Conservation (phyloP, 2,113 vertebrate genomes). For the Poecile atricapillus region DNA sequence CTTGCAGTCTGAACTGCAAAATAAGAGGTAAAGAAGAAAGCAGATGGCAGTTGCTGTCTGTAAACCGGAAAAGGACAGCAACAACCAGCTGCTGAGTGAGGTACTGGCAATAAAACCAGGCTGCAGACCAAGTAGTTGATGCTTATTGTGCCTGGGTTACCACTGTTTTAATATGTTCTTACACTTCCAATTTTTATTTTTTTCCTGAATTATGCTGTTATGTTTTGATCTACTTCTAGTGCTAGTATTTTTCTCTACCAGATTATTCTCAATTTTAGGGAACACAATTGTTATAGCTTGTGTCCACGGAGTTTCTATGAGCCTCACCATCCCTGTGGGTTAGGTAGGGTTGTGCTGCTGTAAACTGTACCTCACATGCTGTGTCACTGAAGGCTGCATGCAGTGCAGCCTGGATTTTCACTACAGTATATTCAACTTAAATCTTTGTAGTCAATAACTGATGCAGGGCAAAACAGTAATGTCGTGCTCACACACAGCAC, state of each 20-base stretch:
- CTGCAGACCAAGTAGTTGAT: background rate
- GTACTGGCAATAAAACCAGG: background rate
- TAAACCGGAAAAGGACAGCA: constrained; percentile 13
- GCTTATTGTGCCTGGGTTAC: background rate
- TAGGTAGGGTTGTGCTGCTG: background rate
- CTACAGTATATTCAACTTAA: background rate
- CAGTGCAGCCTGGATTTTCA: background rate
- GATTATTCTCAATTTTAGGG: background rate
- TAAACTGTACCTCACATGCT: background rate
- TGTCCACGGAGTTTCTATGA: background rate
- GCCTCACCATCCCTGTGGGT: background rate
- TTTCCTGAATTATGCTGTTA: background rate
- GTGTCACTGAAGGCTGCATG: background rate
- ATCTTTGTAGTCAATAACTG: background rate
- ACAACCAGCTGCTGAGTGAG: background rate
- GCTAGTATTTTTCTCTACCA: background rate
- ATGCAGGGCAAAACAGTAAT: background rate
- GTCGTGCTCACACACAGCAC: background rate
- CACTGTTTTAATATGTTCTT: background rate
- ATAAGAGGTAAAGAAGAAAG: background rate
- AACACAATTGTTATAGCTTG: background rate
- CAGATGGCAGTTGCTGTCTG: background rate
- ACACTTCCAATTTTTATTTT: background rate
- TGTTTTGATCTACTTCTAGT: background rate
- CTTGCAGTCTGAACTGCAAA: background rate